Conservation (phyloP, 2,888 invertebrate species). For the Diarsia mendica region DNA sequence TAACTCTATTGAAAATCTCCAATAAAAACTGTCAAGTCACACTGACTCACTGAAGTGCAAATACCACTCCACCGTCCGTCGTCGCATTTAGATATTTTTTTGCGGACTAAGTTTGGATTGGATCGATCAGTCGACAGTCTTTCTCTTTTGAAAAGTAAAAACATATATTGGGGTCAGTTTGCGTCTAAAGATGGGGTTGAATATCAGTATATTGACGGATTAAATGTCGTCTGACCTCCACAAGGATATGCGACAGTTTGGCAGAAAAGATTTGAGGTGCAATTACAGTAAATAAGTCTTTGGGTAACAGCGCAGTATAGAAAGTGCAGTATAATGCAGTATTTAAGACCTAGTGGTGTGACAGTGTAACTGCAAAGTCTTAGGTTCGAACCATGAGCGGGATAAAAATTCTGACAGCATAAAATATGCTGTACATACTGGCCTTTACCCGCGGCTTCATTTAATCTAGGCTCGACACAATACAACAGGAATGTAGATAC, state of each 20-base stretch:
- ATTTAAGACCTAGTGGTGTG: no score
- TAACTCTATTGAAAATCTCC: background rate
- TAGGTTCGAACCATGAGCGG: no score
- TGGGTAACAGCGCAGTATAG: no score
- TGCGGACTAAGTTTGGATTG: slow-evolving; percentile 10
- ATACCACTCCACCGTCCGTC: background rate
- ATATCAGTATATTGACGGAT: background rate
- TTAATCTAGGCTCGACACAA: no score
- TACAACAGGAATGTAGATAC: no score
- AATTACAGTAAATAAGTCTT: background rate
- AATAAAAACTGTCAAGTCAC: slow-evolving; percentile 30
- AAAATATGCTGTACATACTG: no score
- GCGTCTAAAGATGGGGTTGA: background rate
- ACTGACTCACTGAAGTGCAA: slow-evolving; percentile 22
- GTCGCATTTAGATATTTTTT: slow-evolving; percentile 29
- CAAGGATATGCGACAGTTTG: background rate
- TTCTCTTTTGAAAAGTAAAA: slow-evolving; percentile 1
- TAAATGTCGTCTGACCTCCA: background rate
- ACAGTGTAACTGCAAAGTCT: no score
- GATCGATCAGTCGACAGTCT: slow-evolving; percentile 9
- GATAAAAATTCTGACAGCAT: no score
- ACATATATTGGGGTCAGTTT: slow-evolving; percentile 14
- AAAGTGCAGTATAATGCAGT: no score
- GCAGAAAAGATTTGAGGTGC: background rate
- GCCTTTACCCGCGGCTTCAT: no score